Evolutionary conservation across 2,113 vertebrate genomes (phyloP), one percentile per base, ranked within the genome.

Genomic region (Syngnathus floridae): DNA sequence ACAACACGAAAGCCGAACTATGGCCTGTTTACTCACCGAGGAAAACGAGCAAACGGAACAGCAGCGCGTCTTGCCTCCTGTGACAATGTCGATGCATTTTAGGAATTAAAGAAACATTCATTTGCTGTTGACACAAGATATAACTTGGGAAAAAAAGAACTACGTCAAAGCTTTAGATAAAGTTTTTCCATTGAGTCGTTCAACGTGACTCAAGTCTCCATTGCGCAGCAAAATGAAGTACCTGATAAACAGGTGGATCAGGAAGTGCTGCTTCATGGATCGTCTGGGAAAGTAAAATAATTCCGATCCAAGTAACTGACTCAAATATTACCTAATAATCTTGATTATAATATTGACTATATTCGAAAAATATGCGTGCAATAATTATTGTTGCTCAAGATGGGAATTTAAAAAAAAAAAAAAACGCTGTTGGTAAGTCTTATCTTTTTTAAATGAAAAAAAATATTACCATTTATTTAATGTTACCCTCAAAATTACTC

Each of bases 171-270:
- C 0, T 6, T 46, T 1, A 0, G 49, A 16, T 17, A 65, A 54
- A 40, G 55, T 71, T 51, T 75, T 62, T 69, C 81, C 84, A 89
- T 90, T 14, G n/a, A 67, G 13, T 17, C 0, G 21, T 31, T 43
- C 7, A n/a, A 7, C 38, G 6, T 76, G 75, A 80, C 59, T 80
- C 70, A 61, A 13, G 0, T 62, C 40, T 72, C 65, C 63, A 63
- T 7, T 2, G 21, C 41, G 8, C 4, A 8, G 22, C n/a, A 0
- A 26, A 43, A 6, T 60, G 63, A 31, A 19, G 21, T 64, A 86
- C 87, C 83, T 86, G 86, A 48, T 70, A 69, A 67, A 85, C 87
- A 89, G 87, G 87, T 89, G 86, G 60, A 75, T 51, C 87, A 82
- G 87, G 87, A 89, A 85, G 80, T 86, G 62, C 22, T 4, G 45